phyloP scores from a whole-genome alignment of 2,113 vertebrate species.

The Gobiocypris rarus region DNA sequence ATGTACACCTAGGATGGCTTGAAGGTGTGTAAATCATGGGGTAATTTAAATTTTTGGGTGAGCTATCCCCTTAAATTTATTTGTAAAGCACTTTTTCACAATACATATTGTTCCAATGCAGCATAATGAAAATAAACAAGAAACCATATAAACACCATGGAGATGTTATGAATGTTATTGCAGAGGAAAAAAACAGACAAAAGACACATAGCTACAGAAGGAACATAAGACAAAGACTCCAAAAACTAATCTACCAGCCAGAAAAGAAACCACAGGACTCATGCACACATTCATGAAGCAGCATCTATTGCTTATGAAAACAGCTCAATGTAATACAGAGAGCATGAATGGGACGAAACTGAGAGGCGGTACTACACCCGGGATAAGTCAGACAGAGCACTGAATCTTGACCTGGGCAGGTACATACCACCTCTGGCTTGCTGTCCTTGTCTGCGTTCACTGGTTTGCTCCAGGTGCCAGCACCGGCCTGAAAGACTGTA shows the following conservation, averaged over 20 bases:
- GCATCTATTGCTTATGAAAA: conserved; percentile 8
- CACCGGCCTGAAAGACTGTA: conserved; percentile 76
- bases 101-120: background rate
- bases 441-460: conserved; percentile 56
- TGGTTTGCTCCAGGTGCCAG: conserved; percentile 62
- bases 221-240: background rate
- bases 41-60: too few relatives aligned
- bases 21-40: too few relatives aligned
- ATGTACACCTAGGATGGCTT: too few relatives aligned
- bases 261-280: background rate
- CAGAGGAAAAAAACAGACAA: too few relatives aligned
- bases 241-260: background rate
- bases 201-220: background rate
- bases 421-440: conserved; percentile 70
- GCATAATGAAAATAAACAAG: background rate
- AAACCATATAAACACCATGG: background rate
- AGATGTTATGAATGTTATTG: conserved; percentile 6
- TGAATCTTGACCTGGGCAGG: conserved; percentile 1
- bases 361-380: background rate
- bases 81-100: background rate
- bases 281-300: background rate
- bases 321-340: background rate
- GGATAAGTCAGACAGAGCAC: conserved; percentile 12
- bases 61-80: background rate
- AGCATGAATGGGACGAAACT: background rate